Percentiles rank a stretch among this genome's conserved stretches.
These are phyloP conservation scores for Astyanax mexicanus DNA, from an alignment of 2,797 vertebrate species.

Conservation along the genomic window DNA sequence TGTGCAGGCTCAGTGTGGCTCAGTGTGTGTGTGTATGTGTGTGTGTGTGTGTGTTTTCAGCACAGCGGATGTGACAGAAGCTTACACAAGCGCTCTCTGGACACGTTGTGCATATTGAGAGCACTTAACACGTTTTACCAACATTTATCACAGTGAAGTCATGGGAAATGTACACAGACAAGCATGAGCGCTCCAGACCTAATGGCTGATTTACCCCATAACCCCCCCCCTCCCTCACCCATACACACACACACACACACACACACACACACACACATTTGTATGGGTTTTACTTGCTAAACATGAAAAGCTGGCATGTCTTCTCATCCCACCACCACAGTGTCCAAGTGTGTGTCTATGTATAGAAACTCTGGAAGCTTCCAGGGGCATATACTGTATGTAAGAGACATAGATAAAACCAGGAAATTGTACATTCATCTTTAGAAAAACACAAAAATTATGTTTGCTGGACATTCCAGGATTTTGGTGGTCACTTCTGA, in stretches of 20 bases:
- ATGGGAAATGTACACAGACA: constrained; percentile 76
- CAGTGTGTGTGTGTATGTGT: too few relatives aligned
- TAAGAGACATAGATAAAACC: too few relatives aligned
- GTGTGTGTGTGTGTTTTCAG: constrained; percentile 11
- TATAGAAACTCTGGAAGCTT: too few relatives aligned
- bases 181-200: constrained; percentile 72
- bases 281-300: constrained; percentile 72
- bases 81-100: constrained; percentile 49
- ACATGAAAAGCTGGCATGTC: constrained; percentile 63
- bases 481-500: too few relatives aligned
- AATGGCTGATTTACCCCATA: constrained; percentile 68
- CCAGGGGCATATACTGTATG: too few relatives aligned
- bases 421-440: too few relatives aligned
- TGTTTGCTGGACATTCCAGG: too few relatives aligned
- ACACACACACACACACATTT: constrained; percentile 47
- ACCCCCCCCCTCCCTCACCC: constrained; percentile 44
- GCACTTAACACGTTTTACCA: constrained; percentile 73
- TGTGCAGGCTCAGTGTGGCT: constrained; percentile 11
- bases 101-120: constrained; percentile 66
- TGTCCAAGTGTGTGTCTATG: too few relatives aligned
- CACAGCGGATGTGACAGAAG: constrained; percentile 23
- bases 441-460: too few relatives aligned
- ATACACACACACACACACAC: constrained; percentile 33
- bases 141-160: constrained; percentile 77
- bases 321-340: constrained; percentile 12